A percentile compares a stretch with the other conserved stretches of the same genome.
Evolutionary conservation across 2,113 vertebrate species (phyloP).

Genomic region (Leptobrachium ailaonicum): DNA sequence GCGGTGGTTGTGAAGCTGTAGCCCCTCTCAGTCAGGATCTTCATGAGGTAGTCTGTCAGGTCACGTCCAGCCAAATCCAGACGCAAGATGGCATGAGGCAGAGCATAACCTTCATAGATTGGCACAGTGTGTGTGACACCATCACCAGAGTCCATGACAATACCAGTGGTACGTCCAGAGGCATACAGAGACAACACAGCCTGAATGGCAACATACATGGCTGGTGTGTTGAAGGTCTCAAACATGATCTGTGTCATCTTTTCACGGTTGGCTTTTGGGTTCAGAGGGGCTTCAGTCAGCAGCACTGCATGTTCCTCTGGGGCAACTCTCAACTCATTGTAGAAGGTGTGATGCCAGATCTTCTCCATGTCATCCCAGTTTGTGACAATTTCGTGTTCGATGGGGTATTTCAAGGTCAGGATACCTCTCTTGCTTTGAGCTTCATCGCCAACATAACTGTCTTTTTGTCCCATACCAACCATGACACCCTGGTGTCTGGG

Average conservation of each 20-base stretch:
- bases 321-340: conserved; percentile 97
- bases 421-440: conserved; percentile 99
- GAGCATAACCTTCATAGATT: too few relatives aligned
- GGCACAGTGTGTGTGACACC: too few relatives aligned
- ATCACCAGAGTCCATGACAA: too few relatives aligned
- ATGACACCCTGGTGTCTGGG: conserved; percentile 83
- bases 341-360: conserved; percentile 99
- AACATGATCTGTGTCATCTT: conserved; percentile 91
- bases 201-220: too few relatives aligned
- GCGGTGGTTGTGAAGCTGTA: too few relatives aligned
- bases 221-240: too few relatives aligned
- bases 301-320: conserved; percentile 98
- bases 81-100: too few relatives aligned
- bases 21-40: too few relatives aligned
- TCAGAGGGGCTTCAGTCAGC: conserved; percentile 97
- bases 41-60: too few relatives aligned
- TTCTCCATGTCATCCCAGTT: conserved; percentile 99
- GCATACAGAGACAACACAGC: too few relatives aligned
- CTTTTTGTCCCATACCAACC: conserved; percentile 99
- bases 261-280: conserved; percentile 99
- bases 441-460: conserved; percentile 97
- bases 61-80: too few relatives aligned
- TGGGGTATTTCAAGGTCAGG: conserved; percentile 96
- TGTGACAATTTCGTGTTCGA: conserved; percentile 96
- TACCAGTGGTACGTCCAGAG: too few relatives aligned